A percentile compares a stretch with the other conserved stretches of the same genome.
These are phyloP conservation scores for Diadumene lineata DNA, from an alignment of 92 coral and sea anemone species.

Conservation along the genomic window DNA sequence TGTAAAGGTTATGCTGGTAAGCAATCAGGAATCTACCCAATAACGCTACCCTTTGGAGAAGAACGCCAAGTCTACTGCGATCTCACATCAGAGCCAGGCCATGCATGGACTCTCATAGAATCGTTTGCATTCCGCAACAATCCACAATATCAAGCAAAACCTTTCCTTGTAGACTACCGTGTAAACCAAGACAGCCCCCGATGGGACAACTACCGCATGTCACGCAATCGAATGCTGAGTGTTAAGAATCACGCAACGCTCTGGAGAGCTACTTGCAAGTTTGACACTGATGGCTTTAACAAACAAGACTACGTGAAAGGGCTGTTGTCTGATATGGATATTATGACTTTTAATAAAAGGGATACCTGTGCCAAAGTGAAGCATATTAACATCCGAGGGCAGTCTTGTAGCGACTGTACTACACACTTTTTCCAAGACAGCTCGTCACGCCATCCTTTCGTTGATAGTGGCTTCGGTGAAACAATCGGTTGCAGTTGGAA, in stretches of 20 bases:
- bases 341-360: neutral
- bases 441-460: neutral
- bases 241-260: constrained; percentile 12
- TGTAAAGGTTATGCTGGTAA: constrained; percentile 8
- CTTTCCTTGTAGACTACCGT: constrained; percentile 14
- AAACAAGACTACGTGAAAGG: constrained; percentile 36
- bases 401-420: constrained; percentile 13
- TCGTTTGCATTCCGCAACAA: constrained; percentile 7
- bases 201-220: constrained; percentile 42
- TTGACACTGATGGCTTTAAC: constrained; percentile 34
- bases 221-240: constrained; percentile 24
- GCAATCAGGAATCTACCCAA: constrained; percentile 18
- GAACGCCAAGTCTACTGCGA: constrained; percentile 34
- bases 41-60: constrained; percentile 7
- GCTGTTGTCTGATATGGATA: neutral
- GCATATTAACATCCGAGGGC: constrained; percentile 15
- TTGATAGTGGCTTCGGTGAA: neutral
- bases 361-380: neutral
- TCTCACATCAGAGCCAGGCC: constrained; percentile 23
- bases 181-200: constrained; percentile 20
- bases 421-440: constrained; percentile 20
- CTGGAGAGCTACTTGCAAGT: constrained; percentile 40
- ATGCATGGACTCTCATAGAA: constrained; percentile 47
- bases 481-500: neutral
- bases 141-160: neutral